Conservation (phyloP, 2,888 invertebrate genomes). For the Quadriops clusia region DNA sequence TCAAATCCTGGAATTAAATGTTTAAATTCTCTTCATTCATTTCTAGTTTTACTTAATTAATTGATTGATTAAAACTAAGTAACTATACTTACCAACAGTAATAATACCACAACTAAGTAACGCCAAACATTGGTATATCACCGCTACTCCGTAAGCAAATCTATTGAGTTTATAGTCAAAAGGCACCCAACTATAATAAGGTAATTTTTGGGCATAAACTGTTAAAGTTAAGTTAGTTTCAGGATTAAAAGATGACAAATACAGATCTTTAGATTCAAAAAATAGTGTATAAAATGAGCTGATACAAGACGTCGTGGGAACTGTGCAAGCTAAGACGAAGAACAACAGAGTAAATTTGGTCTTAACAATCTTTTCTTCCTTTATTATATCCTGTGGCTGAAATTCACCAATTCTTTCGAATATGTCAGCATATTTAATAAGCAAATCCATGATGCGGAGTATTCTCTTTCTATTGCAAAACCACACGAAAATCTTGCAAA, state of each 20-base stretch:
- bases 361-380: conserved; percentile 16
- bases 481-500: conserved; percentile 17
- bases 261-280: not conserved
- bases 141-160: conserved; percentile 14
- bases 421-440: conserved; percentile 10
- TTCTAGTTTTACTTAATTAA: no score
- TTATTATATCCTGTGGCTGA: conserved; percentile 12
- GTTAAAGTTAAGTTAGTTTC: not conserved
- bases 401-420: conserved; percentile 15
- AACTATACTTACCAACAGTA: conserved; percentile 19
- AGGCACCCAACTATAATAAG: conserved; percentile 19
- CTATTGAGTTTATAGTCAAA: conserved; percentile 16
- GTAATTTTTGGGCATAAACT: conserved; percentile 10
- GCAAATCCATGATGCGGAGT: conserved; percentile 13
- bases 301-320: conserved; percentile 15
- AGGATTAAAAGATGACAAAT: no score
- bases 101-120: conserved; percentile 18
- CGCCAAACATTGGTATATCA: conserved; percentile 19
- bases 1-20: conserved; percentile 20
- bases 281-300: conserved; percentile 7
- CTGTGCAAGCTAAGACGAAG: conserved; percentile 13
- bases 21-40: no score
- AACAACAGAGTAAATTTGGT: conserved; percentile 13
- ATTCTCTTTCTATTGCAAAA: conserved; percentile 15
- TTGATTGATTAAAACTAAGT: no score